Base-by-base conservation (phyloP, 2,797 vertebrate species). In the Lagodon rhomboides region DNA sequence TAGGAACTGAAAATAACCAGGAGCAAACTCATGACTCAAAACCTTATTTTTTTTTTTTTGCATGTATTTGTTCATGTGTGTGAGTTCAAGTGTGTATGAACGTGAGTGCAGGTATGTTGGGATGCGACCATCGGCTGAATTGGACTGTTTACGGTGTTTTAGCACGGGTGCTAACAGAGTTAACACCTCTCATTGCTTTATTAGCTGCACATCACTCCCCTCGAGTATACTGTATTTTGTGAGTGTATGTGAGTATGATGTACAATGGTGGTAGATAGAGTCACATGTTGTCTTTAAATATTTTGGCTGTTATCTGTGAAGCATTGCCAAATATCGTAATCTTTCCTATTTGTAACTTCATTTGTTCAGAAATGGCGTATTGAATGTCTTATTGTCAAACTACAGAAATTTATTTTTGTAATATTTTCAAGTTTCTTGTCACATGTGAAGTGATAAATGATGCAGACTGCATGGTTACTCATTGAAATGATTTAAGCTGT, bases 371-470 rank as follows among this genome's bases (percentile, higher is more conserved):
- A 85, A 79, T 67, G 77, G 63, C 80, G 11, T 71, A 62, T 77
- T 89, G 81, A 90, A 91, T 90, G 89, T 93, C 58, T 71, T 23
- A 78, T 70, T 76, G 75, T 89, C 60, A 85, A 83, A 82, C 30
- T 63, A 84, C 66, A 86, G 65, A 77, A 66, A 70, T 73, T n/a
- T 80, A 68, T 87, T 85, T 88, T 80, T 84, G 68, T 83, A 64
- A 75, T 78, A 53, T 71, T 4, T 12, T 20, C 43, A 56, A 3
- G 38, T 75, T 83, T 75, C 53, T 76, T 71, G 5, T 77, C 53
- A 72, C 16, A 67, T 77, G 73, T 82, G 56, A 81, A 68, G 60
- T 72, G 63, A 65, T 76, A 79, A 59, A 84, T 75, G 73, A 73
- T 73, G 12, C 38, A 0, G 38, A 41, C 27, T 55, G 79, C 74